phyloP scores from a whole-genome alignment of 1,140 invertebrate species.

The fruit fly (Drosophila melanogaster) region DNA sequence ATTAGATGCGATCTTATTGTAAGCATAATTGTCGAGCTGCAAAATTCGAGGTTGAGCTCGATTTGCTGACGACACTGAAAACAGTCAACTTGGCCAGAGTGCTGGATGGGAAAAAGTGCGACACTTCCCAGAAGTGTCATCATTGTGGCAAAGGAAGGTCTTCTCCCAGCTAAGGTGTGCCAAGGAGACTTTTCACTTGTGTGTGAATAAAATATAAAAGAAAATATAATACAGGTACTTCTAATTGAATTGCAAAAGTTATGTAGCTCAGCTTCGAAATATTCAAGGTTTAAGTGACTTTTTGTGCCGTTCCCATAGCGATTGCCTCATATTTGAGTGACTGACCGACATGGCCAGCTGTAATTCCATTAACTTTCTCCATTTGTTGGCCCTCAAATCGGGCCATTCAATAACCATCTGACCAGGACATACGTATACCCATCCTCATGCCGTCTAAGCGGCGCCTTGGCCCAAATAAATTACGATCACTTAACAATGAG shows the following conservation, averaged over 20 bases:
- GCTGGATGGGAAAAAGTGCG: constrained; percentile 12
- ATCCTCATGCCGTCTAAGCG: constrained; percentile 39
- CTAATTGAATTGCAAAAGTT: no score
- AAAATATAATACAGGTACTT: no score
- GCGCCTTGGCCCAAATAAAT: constrained; percentile 75
- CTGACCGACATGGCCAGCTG: neutral
- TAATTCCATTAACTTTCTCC: neutral
- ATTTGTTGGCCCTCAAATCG: neutral
- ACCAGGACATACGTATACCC: neutral
- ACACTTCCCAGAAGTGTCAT: neutral
- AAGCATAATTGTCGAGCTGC: constrained; percentile 16
- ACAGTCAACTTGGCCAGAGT: constrained; percentile 5
- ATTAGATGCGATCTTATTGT: neutral
- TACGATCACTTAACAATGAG: constrained; percentile 69
- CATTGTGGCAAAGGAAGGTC: neutral
- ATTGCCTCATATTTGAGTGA: neutral
- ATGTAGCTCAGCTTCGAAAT: no score
- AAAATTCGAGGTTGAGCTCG: constrained; percentile 28
- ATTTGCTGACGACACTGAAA: constrained; percentile 20
- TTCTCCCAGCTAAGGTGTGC: neutral
- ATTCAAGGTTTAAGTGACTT: neutral
- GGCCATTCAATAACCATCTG: constrained; percentile 12
- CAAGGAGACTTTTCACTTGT: neutral
- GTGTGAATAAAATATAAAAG: no score
- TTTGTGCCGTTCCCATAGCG: neutral